Base-by-base conservation (phyloP, 1,140 invertebrate species). In the Proctacanthus coquilletti region DNA sequence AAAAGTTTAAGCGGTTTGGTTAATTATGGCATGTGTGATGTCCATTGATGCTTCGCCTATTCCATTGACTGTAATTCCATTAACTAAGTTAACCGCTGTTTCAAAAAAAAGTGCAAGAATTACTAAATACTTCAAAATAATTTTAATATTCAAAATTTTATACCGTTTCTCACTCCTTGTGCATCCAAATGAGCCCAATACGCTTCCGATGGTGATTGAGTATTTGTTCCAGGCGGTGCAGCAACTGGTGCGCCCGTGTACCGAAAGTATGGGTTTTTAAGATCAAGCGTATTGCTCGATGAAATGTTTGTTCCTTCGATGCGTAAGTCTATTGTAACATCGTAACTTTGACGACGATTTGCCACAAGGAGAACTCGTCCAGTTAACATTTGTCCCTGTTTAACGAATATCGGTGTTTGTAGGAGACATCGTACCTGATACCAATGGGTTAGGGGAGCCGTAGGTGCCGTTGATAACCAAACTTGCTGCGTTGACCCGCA, bases 401-500 rank as follows among this genome's bases (percentile, higher is more conserved):
- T 93, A 21, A 87, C 86, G 53, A 98, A 84, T 20, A 98, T 72
- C 4, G 95, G 95, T 43, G 80, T 83, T 53, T 94, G 85, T 19
- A 99, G 57, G 20, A 98, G 68, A 63, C 94, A 98, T 30, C 95
- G 73, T 8, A 99, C 94, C 74, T 99, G 94, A 64, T 99, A 99
- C 95, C 95, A 98, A 64, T 98, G 95, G 21, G 95, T 98, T 3
- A 98, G 65, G n/a, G 94, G 89, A 58, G 98, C 92, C 13, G 92
- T 97, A 1, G 95, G 95, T 5, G 93, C 78, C 15, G 95, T 99
- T n/a, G 93, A 97, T 4, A 98, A 63, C 93, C 94, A 98, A 35
- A 98, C 80, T 38, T 86, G 81, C 52, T 88, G 80, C 42, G 74
- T 77, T 38, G 77, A 79, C 18, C 95, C 95, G 35, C 87, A 76